Conservation (phyloP, 1,140 invertebrate genomes). For the Odontomachus brunneus region DNA sequence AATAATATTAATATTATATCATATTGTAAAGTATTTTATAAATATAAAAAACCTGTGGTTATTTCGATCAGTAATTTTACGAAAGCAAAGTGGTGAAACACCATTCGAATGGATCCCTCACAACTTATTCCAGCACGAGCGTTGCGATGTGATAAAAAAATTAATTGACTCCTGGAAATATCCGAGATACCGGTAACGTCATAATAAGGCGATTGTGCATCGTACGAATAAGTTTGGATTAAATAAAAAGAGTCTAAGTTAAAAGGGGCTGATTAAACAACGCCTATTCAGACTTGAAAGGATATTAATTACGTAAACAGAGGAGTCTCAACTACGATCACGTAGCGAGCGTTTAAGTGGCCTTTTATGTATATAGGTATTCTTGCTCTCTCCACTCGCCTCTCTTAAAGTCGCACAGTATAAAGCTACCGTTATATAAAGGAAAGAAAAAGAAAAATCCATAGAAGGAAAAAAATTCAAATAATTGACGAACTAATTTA, state of each 20-base stretch:
- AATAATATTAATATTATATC: no score
- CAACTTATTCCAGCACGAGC: no score
- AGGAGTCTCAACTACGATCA: conserved; percentile 1
- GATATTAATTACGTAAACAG: background rate
- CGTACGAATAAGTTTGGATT: background rate
- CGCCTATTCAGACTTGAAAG: background rate
- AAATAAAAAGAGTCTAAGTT: background rate
- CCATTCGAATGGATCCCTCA: no score
- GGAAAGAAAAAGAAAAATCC: background rate
- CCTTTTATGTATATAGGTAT: background rate
- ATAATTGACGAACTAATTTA: no score
- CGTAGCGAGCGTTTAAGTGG: background rate
- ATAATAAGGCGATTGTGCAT: background rate
- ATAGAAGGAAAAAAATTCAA: no score
- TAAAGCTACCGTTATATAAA: background rate
- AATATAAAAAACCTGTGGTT: no score
- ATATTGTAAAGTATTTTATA: no score
- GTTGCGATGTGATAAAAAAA: no score
- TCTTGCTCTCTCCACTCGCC: background rate
- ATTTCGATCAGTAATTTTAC: no score
- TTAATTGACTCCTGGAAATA: conserved; percentile 10
- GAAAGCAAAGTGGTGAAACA: no score
- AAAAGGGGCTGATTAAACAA: conserved; percentile 19
- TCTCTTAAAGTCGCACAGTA: background rate
- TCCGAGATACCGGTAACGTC: background rate